Percentiles rank a stretch among this genome's conserved stretches.
phyloP scores from a whole-genome alignment of 2,113 vertebrate genomes.

The Nothoprocta pentlandii region DNA sequence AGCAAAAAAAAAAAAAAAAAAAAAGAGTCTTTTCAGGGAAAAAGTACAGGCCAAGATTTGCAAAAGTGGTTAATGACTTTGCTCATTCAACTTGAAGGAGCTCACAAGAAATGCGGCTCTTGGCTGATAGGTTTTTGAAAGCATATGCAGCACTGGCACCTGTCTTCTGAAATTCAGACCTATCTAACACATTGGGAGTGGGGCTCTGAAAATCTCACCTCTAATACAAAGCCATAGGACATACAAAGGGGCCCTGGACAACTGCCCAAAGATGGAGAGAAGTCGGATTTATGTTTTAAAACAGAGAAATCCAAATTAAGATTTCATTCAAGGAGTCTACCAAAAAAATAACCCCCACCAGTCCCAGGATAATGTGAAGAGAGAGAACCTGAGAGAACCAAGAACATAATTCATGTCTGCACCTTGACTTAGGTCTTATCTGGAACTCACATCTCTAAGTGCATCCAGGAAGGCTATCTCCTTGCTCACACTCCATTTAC shows the following conservation, averaged over 20 bases:
- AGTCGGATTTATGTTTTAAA: neutral
- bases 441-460: neutral
- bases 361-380: neutral
- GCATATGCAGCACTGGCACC: neutral
- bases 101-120: neutral
- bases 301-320: neutral
- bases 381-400: neutral
- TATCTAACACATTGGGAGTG: neutral
- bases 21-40: neutral
- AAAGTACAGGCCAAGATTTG: neutral
- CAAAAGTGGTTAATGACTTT: constrained; percentile 24
- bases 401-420: fast-evolving
- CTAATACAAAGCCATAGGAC: neutral
- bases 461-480: neutral
- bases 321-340: neutral
- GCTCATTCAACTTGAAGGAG: neutral
- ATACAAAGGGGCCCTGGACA: neutral
- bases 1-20: neutral
- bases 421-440: neutral
- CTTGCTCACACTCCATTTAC: fast-evolving
- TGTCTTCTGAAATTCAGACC: neutral
- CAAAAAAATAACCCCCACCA: neutral
- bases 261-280: neutral
- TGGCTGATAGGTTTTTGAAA: neutral
- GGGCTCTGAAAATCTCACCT: neutral